Conservation (phyloP, 2,797 vertebrate species). For the Champsocephalus gunnari region DNA sequence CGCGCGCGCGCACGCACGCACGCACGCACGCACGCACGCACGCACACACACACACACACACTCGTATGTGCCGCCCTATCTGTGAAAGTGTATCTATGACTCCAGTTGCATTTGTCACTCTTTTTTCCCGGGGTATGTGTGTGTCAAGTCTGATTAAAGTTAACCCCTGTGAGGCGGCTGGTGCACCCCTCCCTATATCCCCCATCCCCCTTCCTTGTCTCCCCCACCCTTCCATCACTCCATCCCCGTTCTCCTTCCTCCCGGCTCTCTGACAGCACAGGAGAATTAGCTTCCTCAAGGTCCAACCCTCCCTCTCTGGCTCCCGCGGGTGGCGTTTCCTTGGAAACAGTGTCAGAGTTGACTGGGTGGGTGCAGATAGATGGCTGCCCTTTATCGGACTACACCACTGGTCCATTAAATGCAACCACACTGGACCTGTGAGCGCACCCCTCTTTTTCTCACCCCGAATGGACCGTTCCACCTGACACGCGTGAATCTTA, state of each 20-base stretch:
- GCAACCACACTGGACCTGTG: slow-evolving; percentile 69
- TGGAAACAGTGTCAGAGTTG: slow-evolving; percentile 90
- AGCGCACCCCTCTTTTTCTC: slow-evolving; percentile 71
- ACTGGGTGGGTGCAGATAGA: slow-evolving; percentile 87
- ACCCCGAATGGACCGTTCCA: slow-evolving; percentile 73
- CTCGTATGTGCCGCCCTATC: slow-evolving; percentile 34
- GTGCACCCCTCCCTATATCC: slow-evolving; percentile 62
- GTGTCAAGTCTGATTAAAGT: slow-evolving; percentile 84
- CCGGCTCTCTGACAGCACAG: slow-evolving; percentile 79
- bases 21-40: slow-evolving; percentile 5
- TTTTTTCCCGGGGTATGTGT: slow-evolving; percentile 74
- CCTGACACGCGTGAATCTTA: slow-evolving; percentile 75
- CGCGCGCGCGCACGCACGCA: not conserved
- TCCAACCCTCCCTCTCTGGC: slow-evolving; percentile 74
- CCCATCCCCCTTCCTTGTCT: slow-evolving; percentile 31
- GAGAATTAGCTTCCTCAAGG: slow-evolving; percentile 85
- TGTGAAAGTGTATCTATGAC: slow-evolving; percentile 58
- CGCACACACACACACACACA: slow-evolving; percentile 4
- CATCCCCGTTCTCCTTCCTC: slow-evolving; percentile 75
- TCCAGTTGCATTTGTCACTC: slow-evolving; percentile 69
- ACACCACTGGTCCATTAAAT: slow-evolving; percentile 84
- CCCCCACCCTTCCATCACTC: slow-evolving; percentile 71
- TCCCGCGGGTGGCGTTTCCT: slow-evolving; percentile 86
- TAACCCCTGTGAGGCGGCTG: slow-evolving; percentile 80
- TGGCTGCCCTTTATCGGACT: slow-evolving; percentile 87